These are phyloP conservation scores for Oxyura jamaicensis DNA, from an alignment of 2,113 vertebrate species.

Conservation along the genomic window DNA sequence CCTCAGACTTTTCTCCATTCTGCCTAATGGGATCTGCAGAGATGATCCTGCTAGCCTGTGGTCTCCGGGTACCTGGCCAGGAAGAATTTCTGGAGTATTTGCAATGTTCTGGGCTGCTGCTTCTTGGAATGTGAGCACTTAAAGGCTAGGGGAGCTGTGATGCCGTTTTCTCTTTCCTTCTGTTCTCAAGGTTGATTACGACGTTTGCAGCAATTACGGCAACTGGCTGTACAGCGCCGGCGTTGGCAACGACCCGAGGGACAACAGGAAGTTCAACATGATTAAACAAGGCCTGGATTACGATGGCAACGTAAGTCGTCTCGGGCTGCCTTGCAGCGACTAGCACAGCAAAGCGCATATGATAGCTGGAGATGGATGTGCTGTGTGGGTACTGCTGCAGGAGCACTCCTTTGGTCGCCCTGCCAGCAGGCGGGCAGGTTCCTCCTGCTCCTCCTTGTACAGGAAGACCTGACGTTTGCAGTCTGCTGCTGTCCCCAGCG, in stretches of 20 bases:
- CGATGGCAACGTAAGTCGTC: slow-evolving; percentile 72
- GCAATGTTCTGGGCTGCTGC: background rate
- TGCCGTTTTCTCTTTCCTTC: background rate
- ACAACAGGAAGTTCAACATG: slow-evolving; percentile 86
- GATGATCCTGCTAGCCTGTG: background rate
- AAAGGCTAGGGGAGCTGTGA: background rate
- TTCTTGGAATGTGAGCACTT: background rate
- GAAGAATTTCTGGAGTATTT: background rate
- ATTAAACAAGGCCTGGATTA: slow-evolving; percentile 87
- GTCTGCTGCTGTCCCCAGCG: background rate
- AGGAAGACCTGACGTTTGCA: background rate
- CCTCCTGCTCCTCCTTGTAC: rapidly evolving
- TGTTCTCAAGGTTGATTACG: slow-evolving; percentile 78
- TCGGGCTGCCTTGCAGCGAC: background rate
- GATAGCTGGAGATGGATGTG: background rate
- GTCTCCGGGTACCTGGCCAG: background rate
- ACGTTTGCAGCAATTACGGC: slow-evolving; percentile 85
- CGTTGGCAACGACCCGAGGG: slow-evolving; percentile 83
- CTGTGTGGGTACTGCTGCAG: background rate
- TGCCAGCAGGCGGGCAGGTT: background rate
- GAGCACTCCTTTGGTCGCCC: background rate
- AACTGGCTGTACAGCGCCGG: slow-evolving; percentile 87
- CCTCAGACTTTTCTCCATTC: background rate
- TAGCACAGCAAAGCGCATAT: background rate
- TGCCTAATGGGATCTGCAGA: background rate